Percentiles rank a stretch among this genome's conserved stretches.
Evolutionary conservation across 53 echinoderm and acorn worm genomes (phyloP).

Genomic region (Glandiceps talaboti): DNA sequence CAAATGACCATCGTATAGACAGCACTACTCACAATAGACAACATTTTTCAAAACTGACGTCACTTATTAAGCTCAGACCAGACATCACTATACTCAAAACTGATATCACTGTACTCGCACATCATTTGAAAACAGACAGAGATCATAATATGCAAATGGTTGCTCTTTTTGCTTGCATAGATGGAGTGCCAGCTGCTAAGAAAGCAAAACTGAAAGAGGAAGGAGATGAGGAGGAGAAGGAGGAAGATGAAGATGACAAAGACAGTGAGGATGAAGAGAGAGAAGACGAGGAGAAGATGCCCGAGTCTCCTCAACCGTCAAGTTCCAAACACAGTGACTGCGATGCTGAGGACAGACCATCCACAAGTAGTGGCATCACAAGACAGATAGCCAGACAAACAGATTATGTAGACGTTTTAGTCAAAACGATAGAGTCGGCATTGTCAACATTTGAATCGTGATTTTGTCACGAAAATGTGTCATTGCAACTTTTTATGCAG

Average conservation of each 20-base stretch:
- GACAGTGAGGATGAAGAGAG: background rate
- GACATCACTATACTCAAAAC: too few relatives aligned
- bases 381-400: slow-evolving; percentile 11
- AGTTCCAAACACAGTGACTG: background rate
- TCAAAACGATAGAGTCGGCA: slow-evolving; percentile 33
- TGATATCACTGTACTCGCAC: too few relatives aligned
- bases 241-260: too few relatives aligned
- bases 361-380: background rate
- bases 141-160: background rate
- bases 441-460: slow-evolving; percentile 21
- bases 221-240: background rate
- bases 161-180: background rate
- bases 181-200: background rate
- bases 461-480: background rate
- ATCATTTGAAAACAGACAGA: too few relatives aligned
- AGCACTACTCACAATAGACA: too few relatives aligned
- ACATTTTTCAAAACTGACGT: too few relatives aligned
- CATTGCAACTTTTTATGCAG: background rate
- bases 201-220: background rate
- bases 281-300: background rate
- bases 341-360: too few relatives aligned
- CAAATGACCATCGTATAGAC: too few relatives aligned
- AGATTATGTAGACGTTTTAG: slow-evolving; percentile 34
- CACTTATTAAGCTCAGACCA: too few relatives aligned
- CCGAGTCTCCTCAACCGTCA: background rate